Evolutionary conservation across 2,797 vertebrate species (phyloP).

Genomic region (Malacoraja senta): DNA sequence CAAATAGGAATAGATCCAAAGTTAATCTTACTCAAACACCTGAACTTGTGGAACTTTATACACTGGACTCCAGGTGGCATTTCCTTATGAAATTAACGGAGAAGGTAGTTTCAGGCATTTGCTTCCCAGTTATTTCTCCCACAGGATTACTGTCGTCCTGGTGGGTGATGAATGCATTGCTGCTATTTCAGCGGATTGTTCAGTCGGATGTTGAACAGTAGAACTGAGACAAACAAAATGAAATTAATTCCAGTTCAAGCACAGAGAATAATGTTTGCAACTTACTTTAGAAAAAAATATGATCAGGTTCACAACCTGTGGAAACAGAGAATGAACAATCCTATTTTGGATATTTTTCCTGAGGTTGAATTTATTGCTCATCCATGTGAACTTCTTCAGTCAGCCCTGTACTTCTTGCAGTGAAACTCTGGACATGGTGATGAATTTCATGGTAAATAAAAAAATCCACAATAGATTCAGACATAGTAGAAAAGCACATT

Average conservation of each 20-base stretch:
- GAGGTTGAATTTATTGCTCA: constrained; percentile 5
- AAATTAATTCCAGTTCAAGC: not conserved
- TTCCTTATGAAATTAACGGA: not conserved
- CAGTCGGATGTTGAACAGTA: not conserved
- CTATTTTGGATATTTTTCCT: not conserved
- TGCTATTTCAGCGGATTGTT: not conserved
- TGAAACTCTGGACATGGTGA: not conserved
- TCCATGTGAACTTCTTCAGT: not conserved
- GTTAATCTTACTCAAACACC: not conserved
- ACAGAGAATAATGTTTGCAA: not conserved
- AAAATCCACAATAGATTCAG: not conserved
- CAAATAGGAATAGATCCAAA: not conserved
- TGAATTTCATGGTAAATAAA: not conserved
- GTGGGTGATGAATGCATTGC: not conserved
- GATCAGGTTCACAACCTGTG: not conserved
- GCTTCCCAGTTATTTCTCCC: not conserved
- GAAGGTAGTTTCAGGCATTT: not conserved
- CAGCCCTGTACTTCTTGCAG: not conserved
- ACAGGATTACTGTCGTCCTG: not conserved
- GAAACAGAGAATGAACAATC: not conserved
- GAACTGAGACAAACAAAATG: not conserved
- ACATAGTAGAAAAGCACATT: not conserved
- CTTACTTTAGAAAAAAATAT: not conserved
- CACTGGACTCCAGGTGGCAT: not conserved
- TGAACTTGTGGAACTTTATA: not conserved